A percentile compares a stretch with the other conserved stretches of the same genome.
Evolutionary conservation across 2,113 vertebrate genomes (phyloP).

Genomic region (Melozone crissalis): DNA sequence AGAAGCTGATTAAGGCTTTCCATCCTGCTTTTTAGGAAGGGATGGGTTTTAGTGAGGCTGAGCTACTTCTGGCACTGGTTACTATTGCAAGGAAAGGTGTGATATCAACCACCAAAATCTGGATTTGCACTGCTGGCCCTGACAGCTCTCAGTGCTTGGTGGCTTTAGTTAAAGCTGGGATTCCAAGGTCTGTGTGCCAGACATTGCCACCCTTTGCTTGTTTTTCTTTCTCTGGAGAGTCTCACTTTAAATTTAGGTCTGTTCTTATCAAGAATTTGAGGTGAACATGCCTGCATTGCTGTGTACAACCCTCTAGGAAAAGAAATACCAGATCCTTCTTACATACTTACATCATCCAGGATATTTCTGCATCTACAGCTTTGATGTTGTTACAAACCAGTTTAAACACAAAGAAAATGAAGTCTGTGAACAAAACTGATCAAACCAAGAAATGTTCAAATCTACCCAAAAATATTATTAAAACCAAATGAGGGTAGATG

Average conservation of each 20-base stretch:
- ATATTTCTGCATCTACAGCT: neutral
- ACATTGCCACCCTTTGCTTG: neutral
- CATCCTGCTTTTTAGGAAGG: neutral
- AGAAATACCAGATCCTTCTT: neutral
- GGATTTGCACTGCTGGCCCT: neutral
- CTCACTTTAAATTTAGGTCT: neutral
- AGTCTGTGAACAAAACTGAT: neutral
- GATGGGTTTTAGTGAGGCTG: neutral
- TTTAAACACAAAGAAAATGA: neutral
- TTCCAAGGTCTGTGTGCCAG: neutral
- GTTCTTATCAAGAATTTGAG: neutral
- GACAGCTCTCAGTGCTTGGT: neutral
- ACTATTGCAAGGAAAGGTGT: neutral
- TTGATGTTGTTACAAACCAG: rapidly evolving
- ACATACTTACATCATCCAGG: neutral
- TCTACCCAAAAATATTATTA: neutral
- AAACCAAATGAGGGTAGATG: neutral
- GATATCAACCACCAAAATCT: neutral
- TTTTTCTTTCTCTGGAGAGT: neutral
- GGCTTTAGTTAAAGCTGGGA: neutral
- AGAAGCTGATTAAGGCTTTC: constrained; percentile 12
- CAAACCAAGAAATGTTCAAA: neutral
- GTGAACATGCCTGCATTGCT: neutral
- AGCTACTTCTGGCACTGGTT: neutral
- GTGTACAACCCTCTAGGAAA: neutral